Conservation (phyloP, 2,113 vertebrate species). For the Loxodonta africana region DNA sequence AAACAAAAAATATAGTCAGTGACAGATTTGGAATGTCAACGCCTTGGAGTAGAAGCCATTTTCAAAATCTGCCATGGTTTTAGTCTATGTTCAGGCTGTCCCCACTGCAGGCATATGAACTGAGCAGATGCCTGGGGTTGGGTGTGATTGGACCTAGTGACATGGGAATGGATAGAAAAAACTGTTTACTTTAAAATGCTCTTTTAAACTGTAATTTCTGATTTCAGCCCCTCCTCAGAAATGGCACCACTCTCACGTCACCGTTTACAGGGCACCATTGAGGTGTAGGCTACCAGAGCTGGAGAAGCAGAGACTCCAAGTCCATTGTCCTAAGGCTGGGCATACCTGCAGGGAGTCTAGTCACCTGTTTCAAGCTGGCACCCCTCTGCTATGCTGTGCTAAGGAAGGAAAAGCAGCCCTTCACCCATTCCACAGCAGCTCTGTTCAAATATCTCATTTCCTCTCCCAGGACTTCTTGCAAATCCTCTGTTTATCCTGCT, state of each 20-base stretch:
- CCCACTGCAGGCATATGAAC: not conserved
- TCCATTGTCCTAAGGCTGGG: not conserved
- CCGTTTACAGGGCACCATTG: accelerated
- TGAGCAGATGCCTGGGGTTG: not conserved
- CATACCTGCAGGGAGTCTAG: not conserved
- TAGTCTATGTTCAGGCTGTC: not conserved
- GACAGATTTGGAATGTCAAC: slow-evolving; percentile 1
- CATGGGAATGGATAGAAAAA: slow-evolving; percentile 59
- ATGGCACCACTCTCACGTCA: not conserved
- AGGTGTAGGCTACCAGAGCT: too few relatives aligned
- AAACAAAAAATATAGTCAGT: not conserved
- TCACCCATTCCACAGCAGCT: not conserved
- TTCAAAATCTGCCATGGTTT: not conserved
- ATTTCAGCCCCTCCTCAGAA: not conserved
- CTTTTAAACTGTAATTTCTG: not conserved
- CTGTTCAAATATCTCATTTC: not conserved
- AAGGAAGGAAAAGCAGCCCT: not conserved
- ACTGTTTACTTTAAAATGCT: not conserved
- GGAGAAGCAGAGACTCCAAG: not conserved
- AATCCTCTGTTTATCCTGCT: not conserved
- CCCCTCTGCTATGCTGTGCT: not conserved
- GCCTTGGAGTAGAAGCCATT: not conserved
- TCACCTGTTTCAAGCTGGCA: not conserved
- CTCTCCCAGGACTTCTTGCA: not conserved
- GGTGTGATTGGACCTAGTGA: slow-evolving; percentile 28